These are phyloP conservation scores for Hemichromis elongatus DNA, from an alignment of 2,113 vertebrate genomes.

Conservation along the genomic window DNA sequence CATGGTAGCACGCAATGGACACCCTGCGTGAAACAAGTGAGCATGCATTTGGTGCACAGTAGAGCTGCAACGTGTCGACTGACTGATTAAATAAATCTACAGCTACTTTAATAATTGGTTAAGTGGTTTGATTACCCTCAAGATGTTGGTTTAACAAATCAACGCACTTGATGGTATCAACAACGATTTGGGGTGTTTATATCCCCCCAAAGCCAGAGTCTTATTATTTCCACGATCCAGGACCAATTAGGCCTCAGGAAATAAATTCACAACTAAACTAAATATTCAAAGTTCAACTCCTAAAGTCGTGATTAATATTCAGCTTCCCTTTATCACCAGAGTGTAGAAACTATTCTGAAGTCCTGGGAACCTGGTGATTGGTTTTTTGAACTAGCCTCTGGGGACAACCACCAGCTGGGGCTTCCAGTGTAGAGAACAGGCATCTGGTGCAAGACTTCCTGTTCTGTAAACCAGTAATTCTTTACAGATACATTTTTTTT, in stretches of 20 bases:
- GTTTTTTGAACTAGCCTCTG: background rate
- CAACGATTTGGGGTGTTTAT: background rate
- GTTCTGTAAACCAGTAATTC: background rate
- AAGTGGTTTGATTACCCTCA: background rate
- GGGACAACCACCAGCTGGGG: background rate
- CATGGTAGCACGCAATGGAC: background rate
- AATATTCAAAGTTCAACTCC: background rate
- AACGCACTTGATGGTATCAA: background rate
- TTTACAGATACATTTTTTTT: background rate
- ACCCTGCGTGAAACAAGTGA: background rate
- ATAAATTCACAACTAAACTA: background rate
- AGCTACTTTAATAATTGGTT: background rate
- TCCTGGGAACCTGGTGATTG: background rate
- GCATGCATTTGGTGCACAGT: background rate
- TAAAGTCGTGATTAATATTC: background rate
- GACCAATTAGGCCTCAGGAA: background rate
- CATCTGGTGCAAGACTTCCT: background rate
- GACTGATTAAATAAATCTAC: background rate
- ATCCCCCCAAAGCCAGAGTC: fast-evolving
- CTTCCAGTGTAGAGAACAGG: background rate
- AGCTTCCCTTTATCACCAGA: background rate
- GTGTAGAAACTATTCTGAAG: background rate
- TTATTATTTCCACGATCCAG: background rate
- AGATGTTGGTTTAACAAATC: background rate
- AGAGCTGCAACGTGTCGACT: background rate